Evolutionary conservation across 2,113 vertebrate genomes (phyloP), one percentile per base, ranked within the genome.

Genomic region (Chaenocephalus aceratus): DNA sequence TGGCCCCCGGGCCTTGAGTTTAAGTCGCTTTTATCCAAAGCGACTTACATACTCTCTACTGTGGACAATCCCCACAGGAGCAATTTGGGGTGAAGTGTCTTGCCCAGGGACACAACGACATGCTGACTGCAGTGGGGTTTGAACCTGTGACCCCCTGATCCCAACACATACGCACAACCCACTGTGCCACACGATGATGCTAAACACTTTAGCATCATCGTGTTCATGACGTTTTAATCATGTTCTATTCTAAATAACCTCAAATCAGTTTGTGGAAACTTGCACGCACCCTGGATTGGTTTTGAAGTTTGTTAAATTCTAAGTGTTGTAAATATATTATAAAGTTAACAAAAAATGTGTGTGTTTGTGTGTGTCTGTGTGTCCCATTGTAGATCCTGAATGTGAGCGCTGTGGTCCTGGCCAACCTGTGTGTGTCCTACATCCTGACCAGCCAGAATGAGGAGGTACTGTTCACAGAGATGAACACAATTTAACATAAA

Each of bases 381-480:
- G 52, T 23, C 14, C 49, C 18, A 12, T 44, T 75, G 63, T 36
- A 96, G 96, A 98, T 99, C 87, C 94, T 99, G 13, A 94, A 95
- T 0, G 97, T 99, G 52, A 99, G 97, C 45, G 98, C 98, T 1
- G 95, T 97, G 62, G 97, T 99, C 44, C 90, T 99, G 83, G 98
- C 98, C 56, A 99, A 99, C 92, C 96, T 99, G 63, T 99, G 98
- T 0, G 97, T 99, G 65, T 98, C 98, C 48, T 98, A 99, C 88
- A 98, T 99, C 88, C 96, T 99, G 96, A 99, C 96, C 1, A 97
- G 94, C 91, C 97, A 99, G 82, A 99, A 98, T 3, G 97, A 99
- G 90, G 97, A 98, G 95, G 96, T 96, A 80, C 41, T 1, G 7
- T 9, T n/a, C 26, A n/a, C 15, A 56, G 3, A 62, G 5, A 10